Percentiles rank a stretch among this genome's conserved stretches.
phyloP scores from a whole-genome alignment of 35 echinoderm and acorn worm species.

The Strongylocentrotus purpuratus region DNA sequence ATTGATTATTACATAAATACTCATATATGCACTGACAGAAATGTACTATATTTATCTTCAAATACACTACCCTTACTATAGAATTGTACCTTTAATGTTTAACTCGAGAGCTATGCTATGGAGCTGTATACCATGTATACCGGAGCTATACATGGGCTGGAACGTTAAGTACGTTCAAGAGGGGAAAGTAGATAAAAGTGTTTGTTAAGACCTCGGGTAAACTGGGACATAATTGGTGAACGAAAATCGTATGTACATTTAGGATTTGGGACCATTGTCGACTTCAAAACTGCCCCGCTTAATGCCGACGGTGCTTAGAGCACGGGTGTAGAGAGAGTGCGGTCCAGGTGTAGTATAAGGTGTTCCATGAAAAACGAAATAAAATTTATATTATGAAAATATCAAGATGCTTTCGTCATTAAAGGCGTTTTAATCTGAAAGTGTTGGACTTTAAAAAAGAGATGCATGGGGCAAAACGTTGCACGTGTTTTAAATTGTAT shows the following conservation, averaged over 20 bases:
- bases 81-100: not conserved
- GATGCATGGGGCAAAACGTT: no score
- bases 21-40: no score
- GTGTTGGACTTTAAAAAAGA: no score
- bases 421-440: no score
- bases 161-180: not conserved
- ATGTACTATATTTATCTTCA: no score
- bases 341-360: not conserved
- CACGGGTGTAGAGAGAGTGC: not conserved
- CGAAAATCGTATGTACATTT: slow-evolving; percentile 46
- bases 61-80: no score
- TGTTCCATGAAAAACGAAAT: not conserved
- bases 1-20: no score
- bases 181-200: slow-evolving; percentile 6
- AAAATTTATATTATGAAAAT: no score
- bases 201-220: slow-evolving; percentile 32
- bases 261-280: slow-evolving; percentile 21
- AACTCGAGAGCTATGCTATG: not conserved
- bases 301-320: slow-evolving; percentile 25
- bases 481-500: no score
- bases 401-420: no score
- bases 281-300: slow-evolving; percentile 32
- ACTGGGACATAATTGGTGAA: slow-evolving; percentile 36
- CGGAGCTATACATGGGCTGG: not conserved
- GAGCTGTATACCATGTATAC: not conserved